Evolutionary conservation across 1,140 invertebrate species (phyloP).

Genomic region (Dryas iulia): DNA sequence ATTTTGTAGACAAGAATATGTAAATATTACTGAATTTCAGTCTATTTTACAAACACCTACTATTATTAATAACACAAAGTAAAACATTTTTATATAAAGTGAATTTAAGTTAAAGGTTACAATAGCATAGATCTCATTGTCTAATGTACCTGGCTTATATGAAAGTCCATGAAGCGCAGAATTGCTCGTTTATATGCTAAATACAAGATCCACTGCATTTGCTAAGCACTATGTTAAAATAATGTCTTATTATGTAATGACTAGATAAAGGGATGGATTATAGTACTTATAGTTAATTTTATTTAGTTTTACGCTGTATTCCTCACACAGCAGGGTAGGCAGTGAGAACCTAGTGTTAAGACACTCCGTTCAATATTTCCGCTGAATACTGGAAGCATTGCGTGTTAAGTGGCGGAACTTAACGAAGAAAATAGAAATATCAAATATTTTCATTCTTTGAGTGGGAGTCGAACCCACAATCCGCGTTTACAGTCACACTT

Average conservation of each 20-base stretch:
- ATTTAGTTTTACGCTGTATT: neutral
- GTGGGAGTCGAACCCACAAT: no score
- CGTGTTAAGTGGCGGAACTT: no score
- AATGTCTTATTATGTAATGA: slow-evolving; percentile 16
- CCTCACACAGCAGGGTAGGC: no score
- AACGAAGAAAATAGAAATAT: no score
- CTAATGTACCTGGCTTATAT: slow-evolving; percentile 32
- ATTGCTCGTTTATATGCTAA: slow-evolving; percentile 46
- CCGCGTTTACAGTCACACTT: no score
- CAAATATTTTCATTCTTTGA: no score
- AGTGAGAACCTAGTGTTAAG: no score
- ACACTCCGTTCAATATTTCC: no score
- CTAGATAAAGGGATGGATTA: neutral
- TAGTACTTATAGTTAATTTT: neutral
- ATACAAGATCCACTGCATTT: slow-evolving; percentile 35
- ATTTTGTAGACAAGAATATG: no score
- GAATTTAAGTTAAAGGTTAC: neutral
- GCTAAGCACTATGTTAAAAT: slow-evolving; percentile 29
- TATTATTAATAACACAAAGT: neutral
- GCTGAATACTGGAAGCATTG: no score
- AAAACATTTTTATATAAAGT: neutral
- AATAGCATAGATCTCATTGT: slow-evolving; percentile 15
- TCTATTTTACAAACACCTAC: neutral
- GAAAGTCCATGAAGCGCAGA: slow-evolving; percentile 34
- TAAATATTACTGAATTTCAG: no score